phyloP scores from a whole-genome alignment of 1,140 invertebrate genomes.

The Pseudomyrmex cubaensis region DNA sequence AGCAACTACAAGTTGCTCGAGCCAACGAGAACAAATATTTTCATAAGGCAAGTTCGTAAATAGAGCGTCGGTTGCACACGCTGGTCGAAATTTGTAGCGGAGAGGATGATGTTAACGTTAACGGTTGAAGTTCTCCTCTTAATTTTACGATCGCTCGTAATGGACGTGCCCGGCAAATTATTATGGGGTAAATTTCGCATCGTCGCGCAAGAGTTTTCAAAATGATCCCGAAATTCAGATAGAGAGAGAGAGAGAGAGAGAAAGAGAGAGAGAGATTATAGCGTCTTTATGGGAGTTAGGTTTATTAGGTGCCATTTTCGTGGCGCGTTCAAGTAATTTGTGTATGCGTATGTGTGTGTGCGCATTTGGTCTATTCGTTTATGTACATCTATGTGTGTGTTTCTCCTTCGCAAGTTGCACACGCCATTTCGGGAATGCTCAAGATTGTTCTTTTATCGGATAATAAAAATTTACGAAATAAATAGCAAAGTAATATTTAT shows the following conservation, averaged over 20 bases:
- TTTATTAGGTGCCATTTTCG: constrained; percentile 78
- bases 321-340: neutral
- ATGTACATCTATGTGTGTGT: too few relatives aligned
- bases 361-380: too few relatives aligned
- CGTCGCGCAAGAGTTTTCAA: constrained; percentile 69
- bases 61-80: neutral
- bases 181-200: constrained; percentile 74
- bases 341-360: neutral
- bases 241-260: neutral
- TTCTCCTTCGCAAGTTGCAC: neutral
- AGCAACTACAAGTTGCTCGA: neutral
- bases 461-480: too few relatives aligned
- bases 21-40: neutral
- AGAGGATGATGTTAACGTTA: neutral
- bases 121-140: constrained; percentile 54
- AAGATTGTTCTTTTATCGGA: too few relatives aligned
- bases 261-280: neutral
- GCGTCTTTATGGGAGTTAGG: constrained; percentile 73
- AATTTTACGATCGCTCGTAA: constrained; percentile 79
- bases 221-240: constrained; percentile 63
- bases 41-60: constrained; percentile 4
- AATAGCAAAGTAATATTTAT: too few relatives aligned
- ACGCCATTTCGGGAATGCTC: too few relatives aligned
- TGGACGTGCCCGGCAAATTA: constrained; percentile 76
- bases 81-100: constrained; percentile 6